Evolutionary conservation across 2,888 invertebrate genomes (phyloP), one percentile per base, ranked within the genome.

Genomic region (Ectobius pallidus): DNA sequence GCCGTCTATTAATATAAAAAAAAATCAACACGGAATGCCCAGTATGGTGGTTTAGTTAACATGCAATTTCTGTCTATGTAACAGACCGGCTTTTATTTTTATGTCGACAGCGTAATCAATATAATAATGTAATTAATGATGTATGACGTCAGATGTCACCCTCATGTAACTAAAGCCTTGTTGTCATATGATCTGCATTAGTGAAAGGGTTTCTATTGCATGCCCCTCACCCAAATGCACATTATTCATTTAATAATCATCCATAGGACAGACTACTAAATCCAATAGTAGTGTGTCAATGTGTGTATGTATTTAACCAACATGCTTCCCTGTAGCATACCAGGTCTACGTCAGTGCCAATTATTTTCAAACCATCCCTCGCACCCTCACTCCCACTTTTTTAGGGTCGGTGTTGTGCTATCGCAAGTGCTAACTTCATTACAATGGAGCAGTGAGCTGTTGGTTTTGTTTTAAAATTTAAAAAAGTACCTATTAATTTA

Each of bases 181-280:
- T 49, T 49, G 52, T 52, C 52, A 52, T 52, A 25, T 52, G 52
- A 52, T 52, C 52, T 52, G 25, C 52, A 52, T 52, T 52, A 52
- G 52, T 52, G 52, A 52, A 52, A 52, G 25, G 52, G 22, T 52
- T 52, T 52, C 52, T 52, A 52, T 52, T 52, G 52, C 52, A 52
- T 20, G 3, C 49, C 49, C 49, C 22, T 22, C 18, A 18, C 52
- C 52, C 20, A 52, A 52, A 52, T 52, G 20, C 52, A 52, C 52
- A 52, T 52, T 52, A 52, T 52, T 52, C 52, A 52, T 52, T 52
- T 52, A 52, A 52, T 52, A 2, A 52, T 52, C 14, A 25, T 52
- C 25, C 25, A 52, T 25, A 25, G 52, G 52, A 25, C 11, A 2
- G 1, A 22, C 9, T 25, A 52, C 22, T 14, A 52, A 25, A 52